These are phyloP conservation scores for Troides oblongomaculatus DNA, from an alignment of 2,888 invertebrate species.

Conservation along the genomic window DNA sequence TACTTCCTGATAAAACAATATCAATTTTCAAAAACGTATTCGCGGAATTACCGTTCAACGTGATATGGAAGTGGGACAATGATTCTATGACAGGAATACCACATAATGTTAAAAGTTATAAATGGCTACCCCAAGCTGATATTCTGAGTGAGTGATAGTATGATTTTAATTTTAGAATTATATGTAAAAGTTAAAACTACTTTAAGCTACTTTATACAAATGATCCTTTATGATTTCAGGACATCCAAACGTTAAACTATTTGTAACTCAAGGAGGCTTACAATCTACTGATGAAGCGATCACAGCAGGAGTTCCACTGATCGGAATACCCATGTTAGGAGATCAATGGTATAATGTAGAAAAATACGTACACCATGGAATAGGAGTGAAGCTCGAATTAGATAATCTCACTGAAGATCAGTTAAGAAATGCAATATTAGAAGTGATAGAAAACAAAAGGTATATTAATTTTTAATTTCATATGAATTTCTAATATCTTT, in stretches of 20 bases:
- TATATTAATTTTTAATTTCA: neutral
- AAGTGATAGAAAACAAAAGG: constrained; percentile 32
- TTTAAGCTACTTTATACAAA: too few relatives aligned
- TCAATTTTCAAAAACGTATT: constrained; percentile 3
- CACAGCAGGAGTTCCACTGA: constrained; percentile 48
- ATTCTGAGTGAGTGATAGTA: constrained; percentile 47
- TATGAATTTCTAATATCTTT: too few relatives aligned
- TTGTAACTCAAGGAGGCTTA: constrained; percentile 60
- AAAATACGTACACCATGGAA: constrained; percentile 37
- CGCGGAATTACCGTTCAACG: neutral
- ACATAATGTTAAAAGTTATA: constrained; percentile 57
- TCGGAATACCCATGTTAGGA: constrained; percentile 52
- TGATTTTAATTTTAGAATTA: too few relatives aligned
- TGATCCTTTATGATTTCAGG: constrained; percentile 32
- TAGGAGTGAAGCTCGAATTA: constrained; percentile 43
- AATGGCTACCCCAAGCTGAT: constrained; percentile 71
- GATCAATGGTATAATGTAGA: constrained; percentile 54
- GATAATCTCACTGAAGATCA: constrained; percentile 37
- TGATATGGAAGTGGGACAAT: constrained; percentile 12
- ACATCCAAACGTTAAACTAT: constrained; percentile 61
- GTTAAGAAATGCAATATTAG: constrained; percentile 36
- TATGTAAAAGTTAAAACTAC: too few relatives aligned
- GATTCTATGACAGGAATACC: constrained; percentile 53
- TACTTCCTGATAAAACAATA: neutral
- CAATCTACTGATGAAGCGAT: constrained; percentile 61